Conservation (phyloP, 2,888 invertebrate genomes). For the Balanococcus diminutus region DNA sequence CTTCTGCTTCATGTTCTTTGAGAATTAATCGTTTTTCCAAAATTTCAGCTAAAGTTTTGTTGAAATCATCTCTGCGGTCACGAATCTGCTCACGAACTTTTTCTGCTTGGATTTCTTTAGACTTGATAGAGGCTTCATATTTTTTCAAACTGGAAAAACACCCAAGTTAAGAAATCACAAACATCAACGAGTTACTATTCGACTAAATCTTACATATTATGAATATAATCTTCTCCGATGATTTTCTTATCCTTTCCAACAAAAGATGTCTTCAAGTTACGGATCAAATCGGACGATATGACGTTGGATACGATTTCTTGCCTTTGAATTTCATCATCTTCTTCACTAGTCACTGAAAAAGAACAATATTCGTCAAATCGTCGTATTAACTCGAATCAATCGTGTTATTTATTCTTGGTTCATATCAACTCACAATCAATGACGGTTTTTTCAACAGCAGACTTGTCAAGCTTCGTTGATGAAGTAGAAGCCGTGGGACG, state of each 20-base stretch:
- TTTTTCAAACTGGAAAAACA: neutral
- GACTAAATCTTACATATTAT: neutral
- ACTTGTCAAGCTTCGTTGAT: neutral
- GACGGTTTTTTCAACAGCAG: conserved; percentile 5
- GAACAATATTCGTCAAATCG: neutral
- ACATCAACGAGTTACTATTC: neutral
- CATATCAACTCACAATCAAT: conserved; percentile 18
- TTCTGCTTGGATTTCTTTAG: neutral
- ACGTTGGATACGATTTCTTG: conserved; percentile 26
- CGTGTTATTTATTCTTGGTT: too few relatives aligned
- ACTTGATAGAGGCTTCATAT: neutral
- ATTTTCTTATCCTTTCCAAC: neutral
- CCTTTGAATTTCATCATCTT: conserved; percentile 26
- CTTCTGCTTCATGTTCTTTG: conserved; percentile 11
- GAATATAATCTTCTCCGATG: neutral
- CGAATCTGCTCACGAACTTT: neutral
- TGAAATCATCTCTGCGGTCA: neutral
- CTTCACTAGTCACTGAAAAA: conserved; percentile 31
- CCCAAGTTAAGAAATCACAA: neutral
- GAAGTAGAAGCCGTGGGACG: neutral
- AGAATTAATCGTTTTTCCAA: neutral
- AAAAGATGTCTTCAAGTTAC: conserved; percentile 28
- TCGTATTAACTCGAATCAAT: neutral
- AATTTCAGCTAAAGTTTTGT: conserved; percentile 13
- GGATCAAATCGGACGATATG: neutral